Percentiles rank a stretch among this genome's conserved stretches.
phyloP scores from a whole-genome alignment of 2,888 invertebrate species.

The Mimas tiliae region DNA sequence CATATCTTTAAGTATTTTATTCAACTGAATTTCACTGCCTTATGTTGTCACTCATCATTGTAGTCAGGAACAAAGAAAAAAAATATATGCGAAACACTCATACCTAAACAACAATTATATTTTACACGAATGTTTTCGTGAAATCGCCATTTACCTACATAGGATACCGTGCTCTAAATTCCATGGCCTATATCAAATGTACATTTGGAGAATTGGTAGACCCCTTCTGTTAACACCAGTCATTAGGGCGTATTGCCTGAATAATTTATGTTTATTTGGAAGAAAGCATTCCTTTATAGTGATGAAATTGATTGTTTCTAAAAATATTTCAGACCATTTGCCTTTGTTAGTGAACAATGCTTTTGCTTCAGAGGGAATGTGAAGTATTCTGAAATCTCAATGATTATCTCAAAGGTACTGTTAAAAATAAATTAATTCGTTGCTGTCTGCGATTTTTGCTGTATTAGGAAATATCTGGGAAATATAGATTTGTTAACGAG shows the following conservation, averaged over 20 bases:
- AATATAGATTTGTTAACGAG: background rate
- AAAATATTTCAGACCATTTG: constrained; percentile 22
- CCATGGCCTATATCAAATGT: background rate
- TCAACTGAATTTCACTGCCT: too few species aligned
- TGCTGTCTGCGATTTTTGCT: background rate
- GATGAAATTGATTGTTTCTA: constrained; percentile 27
- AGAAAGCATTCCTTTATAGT: constrained; percentile 31
- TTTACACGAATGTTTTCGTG: background rate
- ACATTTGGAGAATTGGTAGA: background rate
- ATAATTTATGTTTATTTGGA: constrained; percentile 36
- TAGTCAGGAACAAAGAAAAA: too few species aligned
- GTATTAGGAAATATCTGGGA: too few species aligned
- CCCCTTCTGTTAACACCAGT: constrained; percentile 31
- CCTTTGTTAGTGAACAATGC: constrained; percentile 29
- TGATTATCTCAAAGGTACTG: constrained; percentile 1
- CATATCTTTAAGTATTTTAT: too few species aligned
- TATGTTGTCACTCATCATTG: too few species aligned
- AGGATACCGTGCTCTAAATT: constrained; percentile 8
- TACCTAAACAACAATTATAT: background rate
- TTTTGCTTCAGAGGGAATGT: constrained; percentile 19
- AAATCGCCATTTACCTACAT: background rate
- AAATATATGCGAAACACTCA: background rate
- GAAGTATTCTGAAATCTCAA: constrained; percentile 11
- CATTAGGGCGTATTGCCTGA: constrained; percentile 21
- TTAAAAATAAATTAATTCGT: background rate